Evolutionary conservation across 2,888 invertebrate genomes (phyloP), one percentile per base, ranked within the genome.

Genomic region (Cenopis cana): DNA sequence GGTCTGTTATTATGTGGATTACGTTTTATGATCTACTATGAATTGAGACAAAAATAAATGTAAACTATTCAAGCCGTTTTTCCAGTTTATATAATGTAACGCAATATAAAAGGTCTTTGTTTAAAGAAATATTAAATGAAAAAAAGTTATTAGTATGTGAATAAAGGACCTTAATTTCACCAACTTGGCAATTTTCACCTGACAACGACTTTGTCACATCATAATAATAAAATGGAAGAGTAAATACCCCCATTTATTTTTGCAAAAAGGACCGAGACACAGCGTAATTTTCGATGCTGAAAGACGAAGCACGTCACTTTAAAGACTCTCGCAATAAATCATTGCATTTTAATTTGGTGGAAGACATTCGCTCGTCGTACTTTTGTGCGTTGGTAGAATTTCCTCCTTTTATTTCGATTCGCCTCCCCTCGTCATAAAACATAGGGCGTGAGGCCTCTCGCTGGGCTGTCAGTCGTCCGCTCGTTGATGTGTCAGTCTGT

Each of bases 281-380:
- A 38, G 59, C 49, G 50, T 50, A 67, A 67, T 61, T 57, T 66
- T 61, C 56, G 66, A 70, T 18, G 46, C 55, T 56, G 50, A 36
- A 61, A 60, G 70, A 71, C 67, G 55, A 36, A 76, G 46, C 46
- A n/a, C 76, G 79, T 79, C 80, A 79, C 79, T 76, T 67, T 72
- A 81, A 72, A 75, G 69, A 74, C 76, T 75, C 70, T 74, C 72
- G 77, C 76, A 76, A 88, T 89, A 88, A 88, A 88, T 89, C 87
- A 87, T 84, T 80, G 81, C 81, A 78, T 84, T 89, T 88, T 88
- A 89, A 89, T 89, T 89, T 87, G 80, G 82, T 80, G 80, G 81
- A 81, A 83, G 85, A 83, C 86, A 81, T 86, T 82, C 81, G 79
- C 82, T 77, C 81, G 77, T 54, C 59, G 78, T 83, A 80, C 83